These are phyloP conservation scores for Sphinx pinastri DNA, from an alignment of 2,888 invertebrate species.

Conservation along the genomic window DNA sequence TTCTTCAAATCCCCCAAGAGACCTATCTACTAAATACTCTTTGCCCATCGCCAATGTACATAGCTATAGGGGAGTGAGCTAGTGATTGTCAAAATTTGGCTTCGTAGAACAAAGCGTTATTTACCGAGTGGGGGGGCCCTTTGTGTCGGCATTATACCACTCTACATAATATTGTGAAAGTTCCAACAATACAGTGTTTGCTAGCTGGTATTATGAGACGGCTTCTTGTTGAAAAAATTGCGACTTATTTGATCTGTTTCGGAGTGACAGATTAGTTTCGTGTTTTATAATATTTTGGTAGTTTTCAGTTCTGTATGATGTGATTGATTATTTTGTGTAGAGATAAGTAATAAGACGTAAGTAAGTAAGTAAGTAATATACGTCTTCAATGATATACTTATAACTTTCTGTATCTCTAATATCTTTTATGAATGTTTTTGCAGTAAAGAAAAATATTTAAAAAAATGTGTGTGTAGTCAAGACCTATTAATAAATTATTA, in stretches of 20 bases:
- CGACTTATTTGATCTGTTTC: conserved; percentile 52
- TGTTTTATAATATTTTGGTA: conserved; percentile 5
- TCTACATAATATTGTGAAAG: conserved; percentile 84
- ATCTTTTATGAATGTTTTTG: no score
- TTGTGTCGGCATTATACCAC: conserved; percentile 82
- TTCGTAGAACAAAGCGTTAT: conserved; percentile 84
- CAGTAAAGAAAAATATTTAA: no score
- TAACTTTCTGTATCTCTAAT: no score
- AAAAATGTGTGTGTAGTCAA: no score
- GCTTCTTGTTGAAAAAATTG: conserved; percentile 63
- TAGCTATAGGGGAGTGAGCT: conserved; percentile 75
- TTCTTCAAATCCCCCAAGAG: background rate
- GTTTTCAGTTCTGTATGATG: background rate
- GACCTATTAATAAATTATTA: background rate
- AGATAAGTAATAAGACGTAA: no score
- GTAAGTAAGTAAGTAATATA: no score
- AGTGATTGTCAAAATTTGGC: conserved; percentile 85
- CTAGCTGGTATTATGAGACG: conserved; percentile 64
- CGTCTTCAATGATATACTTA: no score
- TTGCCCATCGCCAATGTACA: conserved; percentile 56
- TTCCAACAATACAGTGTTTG: conserved; percentile 80
- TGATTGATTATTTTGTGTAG: background rate
- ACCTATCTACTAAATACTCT: conserved; percentile 50
- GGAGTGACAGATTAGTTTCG: conserved; percentile 59
- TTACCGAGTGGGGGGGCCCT: conserved; percentile 79